Percentiles rank a stretch among this genome's conserved stretches.
phyloP scores from a whole-genome alignment of 2,797 vertebrate species.

The Ctenosaura bakeri region DNA sequence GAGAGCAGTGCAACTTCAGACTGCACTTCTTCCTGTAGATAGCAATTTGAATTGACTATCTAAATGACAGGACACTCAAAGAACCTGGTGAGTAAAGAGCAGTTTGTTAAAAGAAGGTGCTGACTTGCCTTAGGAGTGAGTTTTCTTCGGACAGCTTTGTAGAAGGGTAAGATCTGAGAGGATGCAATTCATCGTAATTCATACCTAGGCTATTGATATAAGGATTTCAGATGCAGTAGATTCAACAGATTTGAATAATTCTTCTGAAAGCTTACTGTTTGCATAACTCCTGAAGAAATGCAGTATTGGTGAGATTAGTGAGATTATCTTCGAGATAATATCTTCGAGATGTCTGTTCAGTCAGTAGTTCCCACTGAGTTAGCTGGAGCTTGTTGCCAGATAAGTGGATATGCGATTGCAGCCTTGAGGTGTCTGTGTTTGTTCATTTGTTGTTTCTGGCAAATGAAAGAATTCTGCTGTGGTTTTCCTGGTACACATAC shows the following conservation, averaged over 20 bases:
- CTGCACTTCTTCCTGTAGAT: not conserved
- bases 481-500: not conserved
- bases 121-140: not conserved
- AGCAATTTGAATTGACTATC: not conserved
- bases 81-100: not conserved
- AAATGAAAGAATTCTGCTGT: conserved; percentile 1
- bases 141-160: not conserved
- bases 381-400: not conserved
- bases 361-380: not conserved
- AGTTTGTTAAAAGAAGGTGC: not conserved
- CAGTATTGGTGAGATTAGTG: not conserved
- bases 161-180: not conserved
- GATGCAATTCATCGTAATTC: not conserved
- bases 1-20: too few species aligned
- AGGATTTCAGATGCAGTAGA: too few species aligned
- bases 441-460: not conserved
- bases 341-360: not conserved
- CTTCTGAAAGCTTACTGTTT: conserved; percentile 7
- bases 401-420: not conserved
- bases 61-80: not conserved
- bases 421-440: not conserved
- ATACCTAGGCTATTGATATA: not conserved
- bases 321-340: too few species aligned
- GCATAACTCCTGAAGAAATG: not conserved
- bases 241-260: not conserved